Evolutionary conservation across 2,888 invertebrate species (phyloP).

Genomic region (Helicoverpa assulta): DNA sequence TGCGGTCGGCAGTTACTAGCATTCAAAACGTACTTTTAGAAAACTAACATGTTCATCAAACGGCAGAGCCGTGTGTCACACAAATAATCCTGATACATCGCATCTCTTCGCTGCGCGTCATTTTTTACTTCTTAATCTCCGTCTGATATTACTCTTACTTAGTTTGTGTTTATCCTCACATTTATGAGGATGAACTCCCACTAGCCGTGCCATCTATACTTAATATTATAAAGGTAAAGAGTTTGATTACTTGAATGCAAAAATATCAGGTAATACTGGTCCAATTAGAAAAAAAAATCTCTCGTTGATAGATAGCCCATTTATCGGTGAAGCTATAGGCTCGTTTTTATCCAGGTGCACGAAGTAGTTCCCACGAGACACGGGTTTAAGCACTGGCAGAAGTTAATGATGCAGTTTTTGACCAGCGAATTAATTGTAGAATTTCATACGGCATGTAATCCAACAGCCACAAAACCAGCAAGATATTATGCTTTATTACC

Average conservation of each 20-base stretch:
- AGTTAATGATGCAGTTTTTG: neutral
- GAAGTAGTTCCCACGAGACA: too few relatives aligned
- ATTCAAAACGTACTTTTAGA: too few relatives aligned
- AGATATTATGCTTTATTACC: neutral
- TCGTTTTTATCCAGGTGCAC: too few relatives aligned
- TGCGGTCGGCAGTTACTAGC: too few relatives aligned
- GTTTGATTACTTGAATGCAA: neutral
- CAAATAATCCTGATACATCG: conserved; percentile 72
- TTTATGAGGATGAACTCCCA: conserved; percentile 63
- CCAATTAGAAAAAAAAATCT: too few relatives aligned
- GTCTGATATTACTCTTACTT: conserved; percentile 66
- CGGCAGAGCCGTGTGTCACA: conserved; percentile 52
- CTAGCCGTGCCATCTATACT: neutral
- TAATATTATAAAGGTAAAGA: neutral
- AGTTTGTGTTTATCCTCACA: conserved; percentile 71
- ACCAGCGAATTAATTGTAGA: too few relatives aligned
- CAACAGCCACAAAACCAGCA: too few relatives aligned
- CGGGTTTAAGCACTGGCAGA: neutral
- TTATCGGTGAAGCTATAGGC: too few relatives aligned
- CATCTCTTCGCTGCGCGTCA: conserved; percentile 69
- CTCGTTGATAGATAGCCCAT: neutral
- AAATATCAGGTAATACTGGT: neutral
- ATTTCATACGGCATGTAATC: too few relatives aligned
- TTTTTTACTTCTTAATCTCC: conserved; percentile 77
- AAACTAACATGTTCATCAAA: too few relatives aligned